phyloP scores from a whole-genome alignment of 92 coral and sea anemone species.

The Montipora capitata region DNA sequence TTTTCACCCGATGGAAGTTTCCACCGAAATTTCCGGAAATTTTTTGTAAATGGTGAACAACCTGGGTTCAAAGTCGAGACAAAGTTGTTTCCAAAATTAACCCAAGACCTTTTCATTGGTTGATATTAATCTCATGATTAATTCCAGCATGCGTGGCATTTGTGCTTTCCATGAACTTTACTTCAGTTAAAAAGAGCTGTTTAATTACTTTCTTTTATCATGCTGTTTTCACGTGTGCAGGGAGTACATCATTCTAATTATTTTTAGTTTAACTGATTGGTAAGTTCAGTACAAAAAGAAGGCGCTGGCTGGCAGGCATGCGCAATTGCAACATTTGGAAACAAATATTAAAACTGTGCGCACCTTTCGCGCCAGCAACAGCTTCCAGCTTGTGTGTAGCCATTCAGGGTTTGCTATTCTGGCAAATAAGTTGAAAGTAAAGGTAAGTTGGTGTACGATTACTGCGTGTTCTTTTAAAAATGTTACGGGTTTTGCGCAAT shows the following conservation, averaged over 20 bases:
- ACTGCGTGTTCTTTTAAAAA: background rate
- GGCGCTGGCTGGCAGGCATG: constrained; percentile 8
- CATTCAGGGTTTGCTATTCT: background rate
- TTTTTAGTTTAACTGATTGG: constrained; percentile 11
- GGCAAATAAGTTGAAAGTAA: background rate
- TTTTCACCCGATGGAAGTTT: too few relatives aligned
- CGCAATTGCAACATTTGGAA: background rate
- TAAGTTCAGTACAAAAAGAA: background rate
- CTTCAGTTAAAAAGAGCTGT: too few relatives aligned
- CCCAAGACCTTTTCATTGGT: background rate
- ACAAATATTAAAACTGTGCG: background rate
- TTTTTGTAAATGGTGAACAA: too few relatives aligned
- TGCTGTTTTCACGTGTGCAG: background rate
- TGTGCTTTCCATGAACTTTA: too few relatives aligned
- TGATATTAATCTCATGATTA: background rate
- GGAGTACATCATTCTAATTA: background rate
- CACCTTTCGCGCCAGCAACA: background rate
- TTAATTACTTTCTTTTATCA: background rate
- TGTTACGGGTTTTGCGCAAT: background rate
- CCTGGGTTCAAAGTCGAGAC: background rate
- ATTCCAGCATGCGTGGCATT: background rate
- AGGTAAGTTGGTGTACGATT: background rate
- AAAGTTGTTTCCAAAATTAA: constrained; percentile 1
- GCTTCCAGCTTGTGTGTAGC: background rate
- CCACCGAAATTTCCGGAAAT: too few relatives aligned